phyloP scores from a whole-genome alignment of 2,888 invertebrate genomes.

The Sesia bembeciformis region DNA sequence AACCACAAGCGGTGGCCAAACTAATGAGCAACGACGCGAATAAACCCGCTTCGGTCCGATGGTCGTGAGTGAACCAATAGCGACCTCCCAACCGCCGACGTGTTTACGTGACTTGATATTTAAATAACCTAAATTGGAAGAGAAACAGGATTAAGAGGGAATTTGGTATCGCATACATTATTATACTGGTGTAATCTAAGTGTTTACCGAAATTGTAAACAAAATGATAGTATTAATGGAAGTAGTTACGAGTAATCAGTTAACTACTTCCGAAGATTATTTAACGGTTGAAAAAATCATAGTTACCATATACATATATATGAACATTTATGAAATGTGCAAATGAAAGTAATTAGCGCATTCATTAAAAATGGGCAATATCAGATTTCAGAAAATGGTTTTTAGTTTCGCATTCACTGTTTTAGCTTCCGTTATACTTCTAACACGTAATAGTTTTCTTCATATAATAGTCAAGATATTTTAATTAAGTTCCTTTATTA shows the following conservation, averaged over 20 bases:
- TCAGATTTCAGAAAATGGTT: too few species aligned
- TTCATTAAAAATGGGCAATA: too few species aligned
- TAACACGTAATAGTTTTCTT: too few species aligned
- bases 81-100: conserved; percentile 8
- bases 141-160: background rate
- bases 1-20: too few species aligned
- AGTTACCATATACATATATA: background rate
- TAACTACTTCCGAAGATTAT: background rate
- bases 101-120: conserved; percentile 7
- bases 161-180: background rate
- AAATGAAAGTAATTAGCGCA: too few species aligned
- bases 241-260: too few species aligned
- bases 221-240: background rate
- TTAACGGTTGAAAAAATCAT: background rate
- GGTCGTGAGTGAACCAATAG: conserved; percentile 7
- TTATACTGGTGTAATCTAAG: background rate
- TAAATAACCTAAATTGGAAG: conserved; percentile 1
- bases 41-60: background rate
- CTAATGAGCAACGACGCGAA: too few species aligned
- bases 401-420: too few species aligned
- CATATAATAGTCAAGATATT: too few species aligned
- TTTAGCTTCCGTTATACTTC: too few species aligned
- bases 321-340: background rate
- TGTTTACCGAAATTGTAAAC: background rate
- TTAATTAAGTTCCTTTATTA: too few species aligned